These are phyloP conservation scores for Catostylus mosaicus DNA, from an alignment of 30 jellyfish, hydroid and myxozoan species.

Conservation along the genomic window DNA sequence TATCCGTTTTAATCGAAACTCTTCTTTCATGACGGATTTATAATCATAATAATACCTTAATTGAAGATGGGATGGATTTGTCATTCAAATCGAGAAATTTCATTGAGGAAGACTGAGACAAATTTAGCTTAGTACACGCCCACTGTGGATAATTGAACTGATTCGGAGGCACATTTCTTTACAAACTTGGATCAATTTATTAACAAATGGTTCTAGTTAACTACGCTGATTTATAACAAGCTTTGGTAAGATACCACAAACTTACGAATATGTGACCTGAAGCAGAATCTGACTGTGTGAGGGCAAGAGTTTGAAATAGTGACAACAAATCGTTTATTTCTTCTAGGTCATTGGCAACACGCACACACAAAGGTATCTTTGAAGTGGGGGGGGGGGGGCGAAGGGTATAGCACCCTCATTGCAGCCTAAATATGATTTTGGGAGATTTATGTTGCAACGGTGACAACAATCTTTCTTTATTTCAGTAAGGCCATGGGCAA, in stretches of 20 bases:
- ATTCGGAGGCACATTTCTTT: not conserved
- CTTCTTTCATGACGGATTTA: conserved; percentile 13
- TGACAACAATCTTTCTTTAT: too few relatives aligned
- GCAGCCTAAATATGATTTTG: too few relatives aligned
- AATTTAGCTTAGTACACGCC: conserved; percentile 51
- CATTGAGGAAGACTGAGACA: conserved; percentile 14
- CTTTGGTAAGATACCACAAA: conserved; percentile 44
- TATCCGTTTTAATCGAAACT: conserved; percentile 15
- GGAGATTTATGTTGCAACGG: too few relatives aligned
- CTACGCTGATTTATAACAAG: conserved; percentile 33
- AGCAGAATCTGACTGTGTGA: not conserved
- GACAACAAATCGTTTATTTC: too few relatives aligned
- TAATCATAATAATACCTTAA: conserved; percentile 4
- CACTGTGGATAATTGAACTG: conserved; percentile 26
- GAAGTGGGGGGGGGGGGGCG: too few relatives aligned
- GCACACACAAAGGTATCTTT: too few relatives aligned
- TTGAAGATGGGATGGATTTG: not conserved
- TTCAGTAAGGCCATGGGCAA: too few relatives aligned
- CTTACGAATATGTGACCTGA: conserved; percentile 46
- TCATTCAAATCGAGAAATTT: not conserved
- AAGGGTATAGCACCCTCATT: too few relatives aligned
- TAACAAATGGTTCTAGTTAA: conserved; percentile 2
- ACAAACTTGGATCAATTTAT: conserved; percentile 19
- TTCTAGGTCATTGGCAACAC: too few relatives aligned
- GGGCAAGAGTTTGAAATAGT: conserved; percentile 3